phyloP scores from a whole-genome alignment of 64 coral and sea anemone species.

The Trachythela sp. region DNA sequence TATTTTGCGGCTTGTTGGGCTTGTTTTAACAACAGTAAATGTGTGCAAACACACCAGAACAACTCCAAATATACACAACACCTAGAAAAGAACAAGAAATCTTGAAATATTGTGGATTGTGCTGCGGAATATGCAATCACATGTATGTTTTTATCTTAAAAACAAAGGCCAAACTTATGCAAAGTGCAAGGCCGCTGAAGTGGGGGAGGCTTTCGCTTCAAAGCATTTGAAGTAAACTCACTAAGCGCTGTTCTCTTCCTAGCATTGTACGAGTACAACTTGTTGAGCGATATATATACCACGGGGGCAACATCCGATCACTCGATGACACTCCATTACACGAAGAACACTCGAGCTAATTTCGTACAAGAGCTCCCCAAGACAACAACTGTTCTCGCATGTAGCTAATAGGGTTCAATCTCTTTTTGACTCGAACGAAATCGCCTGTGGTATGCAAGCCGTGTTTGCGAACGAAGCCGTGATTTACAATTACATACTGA shows the following conservation, averaged over 20 bases:
- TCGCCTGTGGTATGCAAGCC: neutral
- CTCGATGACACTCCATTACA: neutral
- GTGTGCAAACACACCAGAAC: slow-evolving; percentile 6
- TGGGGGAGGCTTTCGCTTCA: neutral
- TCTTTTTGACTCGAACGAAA: neutral
- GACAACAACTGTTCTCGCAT: neutral
- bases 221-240: neutral
- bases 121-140: neutral
- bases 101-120: neutral
- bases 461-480: neutral
- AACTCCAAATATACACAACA: slow-evolving; percentile 8
- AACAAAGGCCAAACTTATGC: neutral
- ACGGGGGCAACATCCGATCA: neutral
- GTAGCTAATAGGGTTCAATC: neutral
- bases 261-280: neutral
- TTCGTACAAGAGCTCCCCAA: neutral
- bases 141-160: neutral
- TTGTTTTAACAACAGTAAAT: slow-evolving; percentile 10
- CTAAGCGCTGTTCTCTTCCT: neutral
- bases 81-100: neutral
- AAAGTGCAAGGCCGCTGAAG: neutral
- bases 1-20: neutral
- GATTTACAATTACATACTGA: neutral
- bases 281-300: neutral
- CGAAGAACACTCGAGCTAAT: neutral